These are phyloP conservation scores for Gephyroberyx darwinii DNA, from an alignment of 2,797 vertebrate species.

Conservation along the genomic window DNA sequence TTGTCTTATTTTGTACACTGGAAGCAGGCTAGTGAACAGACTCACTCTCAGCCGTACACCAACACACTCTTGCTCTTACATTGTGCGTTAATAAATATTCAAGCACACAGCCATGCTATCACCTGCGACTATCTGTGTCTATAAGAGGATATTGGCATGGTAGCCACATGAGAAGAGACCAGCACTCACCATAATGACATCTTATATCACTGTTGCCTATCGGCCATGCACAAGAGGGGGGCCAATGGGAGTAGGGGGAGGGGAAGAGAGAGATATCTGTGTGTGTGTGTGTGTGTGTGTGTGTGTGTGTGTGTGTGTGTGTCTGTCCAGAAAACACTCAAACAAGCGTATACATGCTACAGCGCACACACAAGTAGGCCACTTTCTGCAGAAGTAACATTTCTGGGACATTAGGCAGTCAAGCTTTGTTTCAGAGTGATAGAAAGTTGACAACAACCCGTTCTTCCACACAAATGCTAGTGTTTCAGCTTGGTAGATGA, in stretches of 20 bases:
- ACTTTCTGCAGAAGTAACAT: slow-evolving; percentile 30
- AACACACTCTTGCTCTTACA: slow-evolving; percentile 8
- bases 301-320: too few relatives aligned
- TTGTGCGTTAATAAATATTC: slow-evolving; percentile 2
- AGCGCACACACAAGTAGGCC: slow-evolving; percentile 30
- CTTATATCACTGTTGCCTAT: slow-evolving; percentile 24
- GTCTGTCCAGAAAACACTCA: slow-evolving; percentile 15
- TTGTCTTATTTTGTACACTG: not conserved
- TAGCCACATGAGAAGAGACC: slow-evolving; percentile 16
- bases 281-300: too few relatives aligned
- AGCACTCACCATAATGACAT: slow-evolving; percentile 23
- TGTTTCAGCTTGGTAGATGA: slow-evolving; percentile 24
- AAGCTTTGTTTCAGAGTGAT: slow-evolving; percentile 19
- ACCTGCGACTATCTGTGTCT: not conserved
- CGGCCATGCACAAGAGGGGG: slow-evolving; percentile 18
- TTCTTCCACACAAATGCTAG: slow-evolving; percentile 16
- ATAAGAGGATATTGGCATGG: slow-evolving; percentile 8
- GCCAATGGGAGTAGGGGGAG: not conserved
- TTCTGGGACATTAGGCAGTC: slow-evolving; percentile 39
- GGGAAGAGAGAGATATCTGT: not conserved
- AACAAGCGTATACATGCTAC: slow-evolving; percentile 16
- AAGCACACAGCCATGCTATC: not conserved
- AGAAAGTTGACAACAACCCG: slow-evolving; percentile 19
- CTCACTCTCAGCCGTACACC: not conserved
- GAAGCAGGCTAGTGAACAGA: not conserved